Base-by-base conservation (phyloP, 2,888 invertebrate species). In the Eurytoma adleriae region DNA sequence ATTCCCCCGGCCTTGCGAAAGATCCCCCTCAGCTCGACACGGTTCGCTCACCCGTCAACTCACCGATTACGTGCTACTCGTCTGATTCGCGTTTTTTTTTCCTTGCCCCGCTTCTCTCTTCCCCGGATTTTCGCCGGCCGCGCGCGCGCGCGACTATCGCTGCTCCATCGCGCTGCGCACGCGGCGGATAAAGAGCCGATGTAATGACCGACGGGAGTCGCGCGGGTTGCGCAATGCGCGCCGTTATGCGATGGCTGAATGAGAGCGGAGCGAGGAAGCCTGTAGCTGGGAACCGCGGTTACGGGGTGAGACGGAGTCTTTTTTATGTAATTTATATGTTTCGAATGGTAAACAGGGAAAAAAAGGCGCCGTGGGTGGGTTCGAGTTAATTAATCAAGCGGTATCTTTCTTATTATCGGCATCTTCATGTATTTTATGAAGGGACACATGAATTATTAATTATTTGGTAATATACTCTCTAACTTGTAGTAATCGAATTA, bases 181-280 rank as follows among this genome's bases (percentile, higher is more conserved):
- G 10, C 24, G 20, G 50, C 27, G 52, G 50, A 68, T 59, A 78
- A 62, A 68, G 27, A 13, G 69, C 56, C 75, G 80, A 56, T 67
- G 68, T 70, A 68, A 72, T 74, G 82, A 83, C 80, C 14, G 74
- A 73, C 69, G 79, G 73, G 70, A 40, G 40, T 40, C 40, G 40
- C 40, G 40, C n/a, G 2, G 1, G 20, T 66, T 74, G 74, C 56
- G 66, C 66, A 74, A 57, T 74, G 24, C n/a, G 48, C 66, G 16
- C 27, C n/a, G 30, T n/a, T 72, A 52, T 72, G 30, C 14, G 54
- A 20, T 12, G 10, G 3, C 18, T n/a, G 16, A 62, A 57, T 50
- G 59, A 68, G 68, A 68, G 68, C 57, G 59, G 57, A 75, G 73
- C 54, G 5, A 16, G 20, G 10, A 54, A 54, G 56, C 13, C 12